These are phyloP conservation scores for Zygaena filipendulae DNA, from an alignment of 2,888 invertebrate genomes.

Conservation along the genomic window DNA sequence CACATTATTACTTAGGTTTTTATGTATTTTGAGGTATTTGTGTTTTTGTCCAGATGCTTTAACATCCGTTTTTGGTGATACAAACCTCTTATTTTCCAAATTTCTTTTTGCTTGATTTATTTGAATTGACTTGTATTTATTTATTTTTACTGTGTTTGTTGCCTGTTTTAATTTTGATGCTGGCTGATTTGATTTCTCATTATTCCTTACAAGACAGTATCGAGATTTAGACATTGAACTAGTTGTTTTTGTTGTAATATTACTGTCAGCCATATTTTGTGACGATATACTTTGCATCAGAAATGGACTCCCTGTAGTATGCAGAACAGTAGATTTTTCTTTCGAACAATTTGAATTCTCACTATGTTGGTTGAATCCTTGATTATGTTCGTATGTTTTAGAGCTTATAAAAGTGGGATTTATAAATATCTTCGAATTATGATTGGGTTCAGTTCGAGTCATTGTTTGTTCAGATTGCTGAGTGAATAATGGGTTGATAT, in stretches of 20 bases:
- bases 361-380: too few relatives aligned
- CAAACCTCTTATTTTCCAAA: too few relatives aligned
- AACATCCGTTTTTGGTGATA: too few relatives aligned
- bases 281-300: neutral
- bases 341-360: too few relatives aligned
- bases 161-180: constrained; percentile 13
- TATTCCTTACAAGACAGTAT: constrained; percentile 36
- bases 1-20: constrained; percentile 4
- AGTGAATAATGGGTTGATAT: constrained; percentile 33
- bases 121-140: constrained; percentile 46
- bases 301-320: too few relatives aligned
- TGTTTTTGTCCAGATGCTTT: too few relatives aligned
- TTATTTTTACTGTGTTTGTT: constrained; percentile 36
- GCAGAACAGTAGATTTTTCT: too few relatives aligned
- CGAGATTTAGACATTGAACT: constrained; percentile 23
- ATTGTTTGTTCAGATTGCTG: neutral
- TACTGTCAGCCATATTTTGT: neutral
- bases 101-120: constrained; percentile 32
- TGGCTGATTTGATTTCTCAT: constrained; percentile 15
- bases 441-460: neutral
- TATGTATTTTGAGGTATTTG: too few relatives aligned
- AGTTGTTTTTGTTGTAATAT: neutral
- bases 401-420: constrained; percentile 62
- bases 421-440: constrained; percentile 35
- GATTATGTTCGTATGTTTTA: too few relatives aligned